A percentile compares a stretch with the other conserved stretches of the same genome.
Conservation (phyloP, 2,888 invertebrate genomes). For the Dorcus hopei region DNA sequence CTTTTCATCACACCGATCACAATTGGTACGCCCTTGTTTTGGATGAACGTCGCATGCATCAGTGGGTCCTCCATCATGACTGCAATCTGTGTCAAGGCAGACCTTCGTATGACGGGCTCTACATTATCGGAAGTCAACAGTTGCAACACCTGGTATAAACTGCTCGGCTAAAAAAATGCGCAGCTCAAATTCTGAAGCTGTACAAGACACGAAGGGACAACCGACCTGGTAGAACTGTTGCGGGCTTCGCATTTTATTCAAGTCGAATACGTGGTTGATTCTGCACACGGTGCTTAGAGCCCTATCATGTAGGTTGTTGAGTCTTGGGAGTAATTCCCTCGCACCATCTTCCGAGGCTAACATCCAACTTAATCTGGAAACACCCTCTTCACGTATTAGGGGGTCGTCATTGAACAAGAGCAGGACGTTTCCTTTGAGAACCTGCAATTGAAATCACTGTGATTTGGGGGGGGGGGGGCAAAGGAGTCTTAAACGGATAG, state of each 20-base stretch:
- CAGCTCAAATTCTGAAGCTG: background rate
- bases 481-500: background rate
- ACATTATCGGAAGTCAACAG: conserved; percentile 44
- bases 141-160: conserved; percentile 50
- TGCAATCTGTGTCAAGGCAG: conserved; percentile 65
- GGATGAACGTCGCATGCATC: conserved; percentile 59
- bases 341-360: conserved; percentile 50
- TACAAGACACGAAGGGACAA: background rate
- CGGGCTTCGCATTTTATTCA: conserved; percentile 37
- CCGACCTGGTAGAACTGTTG: conserved; percentile 48
- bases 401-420: conserved; percentile 49
- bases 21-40: conserved; percentile 55
- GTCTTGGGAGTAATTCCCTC: conserved; percentile 48
- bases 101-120: conserved; percentile 65
- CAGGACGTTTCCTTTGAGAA: conserved; percentile 52
- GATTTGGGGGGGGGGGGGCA: background rate
- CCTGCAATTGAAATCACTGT: conserved; percentile 32
- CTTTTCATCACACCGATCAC: conserved; percentile 51
- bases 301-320: conserved; percentile 51
- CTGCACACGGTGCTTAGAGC: conserved; percentile 49
- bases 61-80: conserved; percentile 64
- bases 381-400: conserved; percentile 51
- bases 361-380: conserved; percentile 53
- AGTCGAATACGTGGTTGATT: conserved; percentile 41
- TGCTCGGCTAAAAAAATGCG: conserved; percentile 46